These are phyloP conservation scores for Acrocera orbiculus DNA, from an alignment of 2,888 invertebrate genomes.

Conservation along the genomic window DNA sequence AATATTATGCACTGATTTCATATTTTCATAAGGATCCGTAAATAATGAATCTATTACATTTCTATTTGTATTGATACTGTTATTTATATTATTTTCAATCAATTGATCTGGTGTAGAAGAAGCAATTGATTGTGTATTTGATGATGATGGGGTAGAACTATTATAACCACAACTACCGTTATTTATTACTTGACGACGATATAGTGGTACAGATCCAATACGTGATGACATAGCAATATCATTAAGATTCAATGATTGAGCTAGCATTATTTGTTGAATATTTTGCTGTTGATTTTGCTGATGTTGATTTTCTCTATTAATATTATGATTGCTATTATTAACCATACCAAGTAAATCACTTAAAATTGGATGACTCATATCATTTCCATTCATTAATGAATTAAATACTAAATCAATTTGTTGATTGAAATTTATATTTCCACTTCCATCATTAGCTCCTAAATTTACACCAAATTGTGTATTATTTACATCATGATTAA, in stretches of 20 bases:
- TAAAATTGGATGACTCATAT: slow-evolving; percentile 28
- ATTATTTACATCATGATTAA: background rate
- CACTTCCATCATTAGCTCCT: background rate
- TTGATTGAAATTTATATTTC: slow-evolving; percentile 26
- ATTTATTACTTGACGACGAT: slow-evolving; percentile 31
- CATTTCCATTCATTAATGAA: slow-evolving; percentile 29
- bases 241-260: background rate
- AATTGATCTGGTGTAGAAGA: slow-evolving; percentile 20
- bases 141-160: slow-evolving; percentile 15
- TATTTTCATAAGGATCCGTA: slow-evolving; percentile 8
- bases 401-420: slow-evolving; percentile 31
- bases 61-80: background rate
- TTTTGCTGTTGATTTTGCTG: background rate
- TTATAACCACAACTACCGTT: slow-evolving; percentile 15
- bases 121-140: slow-evolving; percentile 16
- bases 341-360: slow-evolving; percentile 28
- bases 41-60: background rate
- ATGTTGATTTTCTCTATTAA: background rate
- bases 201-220: slow-evolving; percentile 32
- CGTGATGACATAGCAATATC: slow-evolving; percentile 11
- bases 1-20: slow-evolving; percentile 11
- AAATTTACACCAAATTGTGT: slow-evolving; percentile 1
- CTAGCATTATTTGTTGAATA: slow-evolving; percentile 12
- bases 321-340: slow-evolving; percentile 11
- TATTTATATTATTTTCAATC: slow-evolving; percentile 12